Percentiles rank a stretch among this genome's conserved stretches.
Conservation (phyloP, 2,797 vertebrate species). For the Pipistrellus kuhlii region DNA sequence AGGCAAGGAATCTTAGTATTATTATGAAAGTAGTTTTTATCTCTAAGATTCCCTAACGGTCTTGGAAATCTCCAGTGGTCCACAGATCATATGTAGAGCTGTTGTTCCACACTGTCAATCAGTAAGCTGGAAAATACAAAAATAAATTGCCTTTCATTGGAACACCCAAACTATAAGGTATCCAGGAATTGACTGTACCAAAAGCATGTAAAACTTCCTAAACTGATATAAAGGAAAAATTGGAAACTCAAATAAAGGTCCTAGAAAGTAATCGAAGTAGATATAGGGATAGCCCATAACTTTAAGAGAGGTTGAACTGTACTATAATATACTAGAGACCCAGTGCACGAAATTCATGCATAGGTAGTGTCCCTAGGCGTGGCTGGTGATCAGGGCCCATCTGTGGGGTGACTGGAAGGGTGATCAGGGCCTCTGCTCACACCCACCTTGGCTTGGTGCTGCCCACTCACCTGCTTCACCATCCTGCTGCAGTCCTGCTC, state of each 20-base stretch:
- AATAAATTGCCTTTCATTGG: neutral
- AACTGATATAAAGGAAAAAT: neutral
- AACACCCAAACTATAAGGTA: neutral
- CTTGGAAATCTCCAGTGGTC: neutral
- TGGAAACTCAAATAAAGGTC: neutral
- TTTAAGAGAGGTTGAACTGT: neutral
- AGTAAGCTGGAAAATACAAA: neutral
- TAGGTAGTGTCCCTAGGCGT: no score
- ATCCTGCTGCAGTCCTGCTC: no score
- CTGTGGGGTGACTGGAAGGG: no score
- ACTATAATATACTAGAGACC: neutral
- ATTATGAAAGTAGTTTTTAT: neutral
- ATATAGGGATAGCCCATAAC: neutral
- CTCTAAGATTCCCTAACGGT: neutral
- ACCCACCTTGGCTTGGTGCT: no score
- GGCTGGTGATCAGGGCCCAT: no score
- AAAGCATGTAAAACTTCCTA: neutral
- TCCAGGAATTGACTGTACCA: constrained; percentile 9
- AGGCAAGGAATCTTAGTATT: neutral
- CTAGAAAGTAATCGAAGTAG: neutral
- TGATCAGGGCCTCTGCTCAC: no score
- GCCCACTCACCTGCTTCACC: no score
- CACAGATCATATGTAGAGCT: neutral
- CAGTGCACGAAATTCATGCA: no score
- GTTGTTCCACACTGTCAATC: neutral